Percentiles rank a stretch among this genome's conserved stretches.
Evolutionary conservation across 2,888 invertebrate species (phyloP).

Genomic region (Philaethria dido): DNA sequence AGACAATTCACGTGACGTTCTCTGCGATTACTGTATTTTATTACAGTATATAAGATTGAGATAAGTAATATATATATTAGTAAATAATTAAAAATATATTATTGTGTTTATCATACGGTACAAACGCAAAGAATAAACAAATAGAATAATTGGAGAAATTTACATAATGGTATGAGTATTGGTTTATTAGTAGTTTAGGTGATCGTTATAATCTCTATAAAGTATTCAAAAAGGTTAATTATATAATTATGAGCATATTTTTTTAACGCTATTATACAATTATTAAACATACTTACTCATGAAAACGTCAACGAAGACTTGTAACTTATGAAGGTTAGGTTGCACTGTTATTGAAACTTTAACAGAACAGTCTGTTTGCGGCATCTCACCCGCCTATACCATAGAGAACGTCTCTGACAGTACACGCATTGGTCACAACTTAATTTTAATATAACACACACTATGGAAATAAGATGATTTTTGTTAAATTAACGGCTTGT

Average conservation of each 20-base stretch:
- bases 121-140: background rate
- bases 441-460: conserved; percentile 23
- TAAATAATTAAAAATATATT: background rate
- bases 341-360: conserved; percentile 78
- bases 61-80: conserved; percentile 4
- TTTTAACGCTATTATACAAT: background rate
- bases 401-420: conserved; percentile 54
- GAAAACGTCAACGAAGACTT: conserved; percentile 81
- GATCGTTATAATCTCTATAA: background rate
- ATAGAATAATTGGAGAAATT: background rate
- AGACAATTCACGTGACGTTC: conserved; percentile 65
- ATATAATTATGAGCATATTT: background rate
- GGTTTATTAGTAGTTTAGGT: background rate
- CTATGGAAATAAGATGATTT: background rate
- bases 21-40: conserved; percentile 14
- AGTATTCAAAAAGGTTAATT: background rate
- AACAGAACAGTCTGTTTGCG: conserved; percentile 78
- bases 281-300: conserved; percentile 70
- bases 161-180: background rate
- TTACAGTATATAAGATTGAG: conserved; percentile 9
- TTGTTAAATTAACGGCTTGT: background rate
- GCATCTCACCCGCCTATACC: conserved; percentile 76
- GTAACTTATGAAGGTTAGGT: conserved; percentile 71
- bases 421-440: conserved; percentile 46
- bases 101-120: background rate